Evolutionary conservation across 92 coral and sea anemone species (phyloP).

Genomic region (Nematostella vectensis): DNA sequence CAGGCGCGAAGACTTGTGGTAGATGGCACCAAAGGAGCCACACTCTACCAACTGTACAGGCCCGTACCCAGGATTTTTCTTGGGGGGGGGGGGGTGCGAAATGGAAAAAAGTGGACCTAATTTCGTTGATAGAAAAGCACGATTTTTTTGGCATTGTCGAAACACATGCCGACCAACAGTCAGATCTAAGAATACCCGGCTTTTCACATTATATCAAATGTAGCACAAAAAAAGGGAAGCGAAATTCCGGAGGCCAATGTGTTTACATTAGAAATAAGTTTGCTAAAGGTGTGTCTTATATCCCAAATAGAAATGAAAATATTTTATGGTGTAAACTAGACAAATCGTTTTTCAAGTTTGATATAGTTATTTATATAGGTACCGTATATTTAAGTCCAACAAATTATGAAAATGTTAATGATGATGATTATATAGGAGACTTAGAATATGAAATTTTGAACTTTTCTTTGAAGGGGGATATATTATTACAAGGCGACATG

Average conservation of each 20-base stretch:
- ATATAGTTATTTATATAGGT: conserved; percentile 2
- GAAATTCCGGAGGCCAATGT: conserved; percentile 1
- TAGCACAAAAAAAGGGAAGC: neutral
- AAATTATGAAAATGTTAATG: conserved; percentile 5
- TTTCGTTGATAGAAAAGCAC: no score
- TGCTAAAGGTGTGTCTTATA: neutral
- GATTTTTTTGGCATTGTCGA: neutral
- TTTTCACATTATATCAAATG: neutral
- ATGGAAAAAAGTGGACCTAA: no score
- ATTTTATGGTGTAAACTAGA: conserved; percentile 11
- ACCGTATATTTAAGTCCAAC: conserved; percentile 10
- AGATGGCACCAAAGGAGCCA: no score
- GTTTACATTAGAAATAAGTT: neutral
- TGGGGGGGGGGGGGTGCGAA: no score
- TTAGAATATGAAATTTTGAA: conserved; percentile 1
- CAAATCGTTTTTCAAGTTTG: neutral
- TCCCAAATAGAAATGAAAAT: conserved; percentile 1
- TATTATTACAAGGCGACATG: conserved; percentile 11
- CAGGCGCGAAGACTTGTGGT: no score
- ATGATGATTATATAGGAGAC: conserved; percentile 1
- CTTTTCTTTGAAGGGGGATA: conserved; percentile 7
- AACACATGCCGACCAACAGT: neutral
- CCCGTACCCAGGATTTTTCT: no score
- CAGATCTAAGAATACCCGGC: neutral
- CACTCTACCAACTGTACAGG: no score